These are phyloP conservation scores for Antheraea mylitta DNA, from an alignment of 1,140 invertebrate genomes.

Conservation along the genomic window DNA sequence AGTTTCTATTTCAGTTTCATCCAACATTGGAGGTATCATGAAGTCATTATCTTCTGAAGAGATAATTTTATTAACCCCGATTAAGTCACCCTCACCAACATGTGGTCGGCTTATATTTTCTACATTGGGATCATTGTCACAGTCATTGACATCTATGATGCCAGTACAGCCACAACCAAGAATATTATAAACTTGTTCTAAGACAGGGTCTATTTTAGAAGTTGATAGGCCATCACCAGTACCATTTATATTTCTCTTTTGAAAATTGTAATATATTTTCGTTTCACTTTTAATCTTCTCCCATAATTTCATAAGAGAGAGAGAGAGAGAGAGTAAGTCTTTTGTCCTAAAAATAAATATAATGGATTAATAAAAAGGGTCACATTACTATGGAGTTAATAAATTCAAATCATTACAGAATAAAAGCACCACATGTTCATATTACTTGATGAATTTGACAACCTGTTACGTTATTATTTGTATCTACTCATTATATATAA, in stretches of 20 bases:
- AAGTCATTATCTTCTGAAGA: background rate
- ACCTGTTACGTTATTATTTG: no score
- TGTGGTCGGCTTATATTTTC: constrained; percentile 1
- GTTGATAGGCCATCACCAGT: background rate
- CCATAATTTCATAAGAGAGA: constrained; percentile 2
- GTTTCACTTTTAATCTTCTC: constrained; percentile 1
- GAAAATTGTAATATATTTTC: background rate
- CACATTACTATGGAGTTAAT: background rate
- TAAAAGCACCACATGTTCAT: background rate
- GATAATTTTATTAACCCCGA: background rate
- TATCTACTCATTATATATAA: no score
- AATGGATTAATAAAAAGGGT: background rate
- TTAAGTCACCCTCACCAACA: no score
- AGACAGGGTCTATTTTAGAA: constrained; percentile 18
- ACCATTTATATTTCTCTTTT: background rate
- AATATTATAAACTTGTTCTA: constrained; percentile 19
- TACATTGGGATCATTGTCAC: background rate
- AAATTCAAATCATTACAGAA: background rate
- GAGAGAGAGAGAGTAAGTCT: no score
- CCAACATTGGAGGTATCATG: no score
- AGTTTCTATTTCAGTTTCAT: no score
- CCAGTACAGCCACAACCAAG: constrained; percentile 17
- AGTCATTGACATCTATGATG: background rate
- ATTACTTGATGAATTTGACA: background rate
- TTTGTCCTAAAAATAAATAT: background rate